Evolutionary conservation across 1,140 invertebrate species (phyloP), one percentile per base, ranked within the genome.

Genomic region (Zaprionus ornatus): DNA sequence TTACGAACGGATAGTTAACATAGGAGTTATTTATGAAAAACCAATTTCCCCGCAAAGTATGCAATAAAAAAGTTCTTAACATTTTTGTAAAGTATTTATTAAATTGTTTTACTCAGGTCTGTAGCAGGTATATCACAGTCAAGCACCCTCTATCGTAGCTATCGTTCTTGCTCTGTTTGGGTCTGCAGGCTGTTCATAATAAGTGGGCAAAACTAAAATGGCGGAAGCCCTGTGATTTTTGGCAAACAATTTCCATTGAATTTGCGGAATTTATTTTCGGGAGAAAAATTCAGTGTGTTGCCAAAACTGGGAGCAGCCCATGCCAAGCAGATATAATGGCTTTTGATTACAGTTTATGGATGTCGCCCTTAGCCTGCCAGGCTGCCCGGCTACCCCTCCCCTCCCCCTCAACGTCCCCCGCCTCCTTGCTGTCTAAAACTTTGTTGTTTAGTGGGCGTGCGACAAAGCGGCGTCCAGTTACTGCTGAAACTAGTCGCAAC

Each of bases 321-420:
- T 56, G 61, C 72, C 84, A 73, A 80, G 74, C 75, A 85, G 75
- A 90, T 87, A 90, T 90, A 90, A 90, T 90, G 81, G 85, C 85
- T 90, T 90, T 90, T 90, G 85, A 90, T 90, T 90, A 90, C 85
- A 90, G 81, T 90, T 90, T 90, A 90, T 90, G 81, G 85, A 85
- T 85, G 86, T 90, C 85, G 85, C 85, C 85, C 81, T 85, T 90
- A 76, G 85, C 85, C 74, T 68, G 73, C 81, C 29, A 10, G 29
- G 59, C 21, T 10, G 1, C 67, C 48, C 17, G 0, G n/a, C 35
- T 9, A 37, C 63, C 32, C 4, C n/a, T 1, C n/a, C 12, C 54
- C 6, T 7, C 35, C 6, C 19, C 29, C 5, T 10, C n/a, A n/a
- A n/a, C n/a, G n/a, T n/a, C 12, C 7, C 7, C 59, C 10, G 15